Percentiles rank a stretch among this genome's conserved stretches.
phyloP scores from a whole-genome alignment of 2,888 invertebrate species.

The Cheilosia grossa region DNA sequence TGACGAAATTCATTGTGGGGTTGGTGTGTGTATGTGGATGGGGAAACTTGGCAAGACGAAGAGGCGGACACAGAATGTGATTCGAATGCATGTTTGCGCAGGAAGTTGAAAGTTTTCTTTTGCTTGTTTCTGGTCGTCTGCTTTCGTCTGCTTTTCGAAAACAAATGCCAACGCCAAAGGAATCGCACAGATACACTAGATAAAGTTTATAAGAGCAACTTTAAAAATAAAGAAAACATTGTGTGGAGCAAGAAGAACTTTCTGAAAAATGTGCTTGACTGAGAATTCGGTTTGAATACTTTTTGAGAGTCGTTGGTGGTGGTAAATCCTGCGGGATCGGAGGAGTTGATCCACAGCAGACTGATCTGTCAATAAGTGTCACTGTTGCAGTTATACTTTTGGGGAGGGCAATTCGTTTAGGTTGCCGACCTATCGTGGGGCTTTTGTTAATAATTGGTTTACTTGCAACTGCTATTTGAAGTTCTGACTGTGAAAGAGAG shows the following conservation, averaged over 20 bases:
- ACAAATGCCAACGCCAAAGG: constrained; percentile 3
- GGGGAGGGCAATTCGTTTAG: too few relatives aligned
- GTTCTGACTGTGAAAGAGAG: too few relatives aligned
- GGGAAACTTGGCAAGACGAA: not conserved
- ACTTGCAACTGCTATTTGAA: too few relatives aligned
- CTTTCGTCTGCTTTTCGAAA: not conserved
- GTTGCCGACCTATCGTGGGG: too few relatives aligned
- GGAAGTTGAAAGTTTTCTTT: constrained; percentile 13
- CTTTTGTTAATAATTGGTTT: too few relatives aligned
- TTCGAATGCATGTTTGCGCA: not conserved
- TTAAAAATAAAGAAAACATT: not conserved
- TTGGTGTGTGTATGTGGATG: too few relatives aligned
- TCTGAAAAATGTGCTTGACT: not conserved
- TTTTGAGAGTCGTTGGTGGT: too few relatives aligned
- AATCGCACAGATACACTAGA: not conserved
- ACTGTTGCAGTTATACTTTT: too few relatives aligned
- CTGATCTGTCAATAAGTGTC: too few relatives aligned
- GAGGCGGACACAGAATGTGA: not conserved
- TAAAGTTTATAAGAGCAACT: not conserved
- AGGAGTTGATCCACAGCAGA: too few relatives aligned
- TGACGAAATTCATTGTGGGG: not conserved
- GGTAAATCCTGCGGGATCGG: too few relatives aligned
- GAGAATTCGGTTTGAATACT: too few relatives aligned
- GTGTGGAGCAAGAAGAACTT: not conserved
- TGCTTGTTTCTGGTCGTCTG: constrained; percentile 4